Evolutionary conservation across 2,797 vertebrate species (phyloP).

Genomic region (Paramormyrops hopkinsi): DNA sequence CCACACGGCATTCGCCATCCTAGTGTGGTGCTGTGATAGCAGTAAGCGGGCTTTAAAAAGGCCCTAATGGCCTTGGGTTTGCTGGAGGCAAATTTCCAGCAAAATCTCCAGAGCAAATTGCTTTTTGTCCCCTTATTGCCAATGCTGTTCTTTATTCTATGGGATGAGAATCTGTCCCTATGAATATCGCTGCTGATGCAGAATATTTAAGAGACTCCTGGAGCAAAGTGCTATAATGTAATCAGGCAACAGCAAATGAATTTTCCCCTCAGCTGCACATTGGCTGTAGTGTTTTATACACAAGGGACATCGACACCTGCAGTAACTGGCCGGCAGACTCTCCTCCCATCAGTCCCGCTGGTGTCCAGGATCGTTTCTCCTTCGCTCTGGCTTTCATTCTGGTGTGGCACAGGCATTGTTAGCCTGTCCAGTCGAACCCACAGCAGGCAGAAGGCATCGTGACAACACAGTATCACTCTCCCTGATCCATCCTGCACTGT

Average conservation of each 20-base stretch:
- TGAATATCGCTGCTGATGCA: constrained; percentile 13
- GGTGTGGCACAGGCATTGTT: background rate
- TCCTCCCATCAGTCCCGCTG: background rate
- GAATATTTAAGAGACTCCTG: constrained; percentile 23
- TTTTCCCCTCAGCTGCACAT: constrained; percentile 54
- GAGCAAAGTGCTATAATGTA: constrained; percentile 37
- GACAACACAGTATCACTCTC: background rate
- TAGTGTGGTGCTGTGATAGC: constrained; percentile 6
- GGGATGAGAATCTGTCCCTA: background rate
- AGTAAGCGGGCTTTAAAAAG: constrained; percentile 1
- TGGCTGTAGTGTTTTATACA: constrained; percentile 40
- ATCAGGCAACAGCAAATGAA: constrained; percentile 47
- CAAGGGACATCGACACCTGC: constrained; percentile 18
- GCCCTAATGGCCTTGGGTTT: background rate
- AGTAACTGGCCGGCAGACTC: background rate
- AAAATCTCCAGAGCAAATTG: constrained; percentile 24
- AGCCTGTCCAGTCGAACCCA: background rate
- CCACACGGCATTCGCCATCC: background rate
- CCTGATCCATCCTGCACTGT: background rate
- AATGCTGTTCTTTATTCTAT: constrained; percentile 13
- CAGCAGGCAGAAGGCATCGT: background rate
- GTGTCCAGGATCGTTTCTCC: background rate
- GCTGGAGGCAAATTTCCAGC: constrained; percentile 16
- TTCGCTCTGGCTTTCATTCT: background rate
- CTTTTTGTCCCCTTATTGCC: constrained; percentile 32